phyloP scores from a whole-genome alignment of 2,797 vertebrate genomes.

The Falco concolor region DNA sequence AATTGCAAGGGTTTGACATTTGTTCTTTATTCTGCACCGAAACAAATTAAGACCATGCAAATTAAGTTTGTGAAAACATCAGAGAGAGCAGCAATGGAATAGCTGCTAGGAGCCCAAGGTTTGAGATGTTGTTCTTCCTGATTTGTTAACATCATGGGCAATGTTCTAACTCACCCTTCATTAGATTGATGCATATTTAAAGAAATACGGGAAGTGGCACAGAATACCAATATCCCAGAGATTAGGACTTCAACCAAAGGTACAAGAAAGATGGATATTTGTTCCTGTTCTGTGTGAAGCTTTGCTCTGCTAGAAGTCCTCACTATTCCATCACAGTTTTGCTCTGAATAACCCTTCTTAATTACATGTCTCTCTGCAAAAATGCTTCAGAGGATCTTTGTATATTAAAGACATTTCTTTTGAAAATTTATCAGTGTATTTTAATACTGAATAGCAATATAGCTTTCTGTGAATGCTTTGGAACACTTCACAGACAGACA shows the following conservation, averaged over 20 bases:
- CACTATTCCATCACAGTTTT: neutral
- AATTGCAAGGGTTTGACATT: neutral
- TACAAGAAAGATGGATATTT: neutral
- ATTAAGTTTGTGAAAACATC: conserved; percentile 39
- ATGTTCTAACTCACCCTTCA: neutral
- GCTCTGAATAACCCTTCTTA: neutral
- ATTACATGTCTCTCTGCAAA: neutral
- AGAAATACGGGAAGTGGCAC: neutral
- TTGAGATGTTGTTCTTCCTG: neutral
- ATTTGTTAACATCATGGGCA: neutral
- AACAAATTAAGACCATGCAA: neutral
- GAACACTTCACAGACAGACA: neutral
- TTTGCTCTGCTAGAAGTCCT: neutral
- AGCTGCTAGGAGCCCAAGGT: neutral
- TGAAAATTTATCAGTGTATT: neutral
- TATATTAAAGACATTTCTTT: neutral
- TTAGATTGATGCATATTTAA: conserved; percentile 24
- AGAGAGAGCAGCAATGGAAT: neutral
- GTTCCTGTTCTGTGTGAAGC: neutral
- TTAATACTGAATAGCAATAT: neutral
- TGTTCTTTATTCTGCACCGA: neutral
- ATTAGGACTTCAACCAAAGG: neutral
- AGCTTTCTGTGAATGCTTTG: neutral
- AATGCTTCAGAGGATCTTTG: neutral
- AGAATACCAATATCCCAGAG: neutral